Evolutionary conservation across 2,113 vertebrate species (phyloP).

Genomic region (Megatriorchis doriae): DNA sequence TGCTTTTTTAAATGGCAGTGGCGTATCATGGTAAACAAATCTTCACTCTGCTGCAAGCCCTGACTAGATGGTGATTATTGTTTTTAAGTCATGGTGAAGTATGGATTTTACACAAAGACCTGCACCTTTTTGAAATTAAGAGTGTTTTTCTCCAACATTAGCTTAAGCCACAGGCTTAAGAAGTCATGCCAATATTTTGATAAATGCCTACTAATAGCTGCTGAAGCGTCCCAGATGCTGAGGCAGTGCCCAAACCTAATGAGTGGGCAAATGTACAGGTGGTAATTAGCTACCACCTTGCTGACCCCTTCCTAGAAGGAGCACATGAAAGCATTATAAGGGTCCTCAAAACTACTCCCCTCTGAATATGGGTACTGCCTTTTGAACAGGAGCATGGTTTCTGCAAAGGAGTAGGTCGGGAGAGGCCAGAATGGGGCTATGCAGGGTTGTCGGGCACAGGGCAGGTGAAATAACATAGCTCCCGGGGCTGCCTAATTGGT

Average conservation of each 20-base stretch:
- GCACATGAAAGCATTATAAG: fast-evolving
- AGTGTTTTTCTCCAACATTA: not conserved
- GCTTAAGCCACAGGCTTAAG: not conserved
- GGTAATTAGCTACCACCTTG: fast-evolving
- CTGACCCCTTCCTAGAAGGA: not conserved
- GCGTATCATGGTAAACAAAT: not conserved
- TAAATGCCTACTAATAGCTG: not conserved
- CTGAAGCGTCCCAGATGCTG: not conserved
- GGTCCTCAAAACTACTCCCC: not conserved
- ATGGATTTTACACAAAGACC: not conserved
- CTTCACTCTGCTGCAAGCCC: not conserved
- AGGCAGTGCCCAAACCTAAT: not conserved
- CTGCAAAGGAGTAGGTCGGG: not conserved
- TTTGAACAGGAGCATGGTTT: not conserved
- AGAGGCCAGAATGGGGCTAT: not conserved
- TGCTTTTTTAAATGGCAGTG: not conserved
- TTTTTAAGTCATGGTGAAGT: not conserved
- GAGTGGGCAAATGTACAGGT: not conserved
- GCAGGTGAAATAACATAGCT: not conserved
- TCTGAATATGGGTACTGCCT: not conserved
- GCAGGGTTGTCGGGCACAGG: not conserved
- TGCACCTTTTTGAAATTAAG: not conserved
- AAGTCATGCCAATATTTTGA: not conserved
- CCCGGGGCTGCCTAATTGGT: not conserved
- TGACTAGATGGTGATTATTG: not conserved